Percentiles rank a stretch among this genome's conserved stretches.
These are phyloP conservation scores for Cariama cristata DNA, from an alignment of 2,113 vertebrate species.

Conservation along the genomic window DNA sequence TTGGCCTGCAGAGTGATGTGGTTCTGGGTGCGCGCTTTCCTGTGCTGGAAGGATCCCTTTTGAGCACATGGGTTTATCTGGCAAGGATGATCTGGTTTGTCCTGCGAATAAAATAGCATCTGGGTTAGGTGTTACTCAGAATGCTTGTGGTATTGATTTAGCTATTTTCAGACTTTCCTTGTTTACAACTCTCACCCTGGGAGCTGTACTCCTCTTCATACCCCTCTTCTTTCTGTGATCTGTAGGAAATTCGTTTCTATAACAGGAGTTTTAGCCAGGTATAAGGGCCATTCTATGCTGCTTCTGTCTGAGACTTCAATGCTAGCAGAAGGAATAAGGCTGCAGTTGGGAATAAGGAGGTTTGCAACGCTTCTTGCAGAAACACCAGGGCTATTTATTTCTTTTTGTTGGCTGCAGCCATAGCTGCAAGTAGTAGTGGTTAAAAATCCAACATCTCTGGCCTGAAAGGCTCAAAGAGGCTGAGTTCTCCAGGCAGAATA, in stretches of 20 bases:
- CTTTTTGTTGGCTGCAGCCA: background rate
- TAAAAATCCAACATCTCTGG: background rate
- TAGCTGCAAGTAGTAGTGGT: background rate
- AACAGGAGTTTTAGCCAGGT: background rate
- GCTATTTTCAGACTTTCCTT: constrained; percentile 37
- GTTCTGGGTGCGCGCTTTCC: background rate
- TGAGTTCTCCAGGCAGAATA: background rate
- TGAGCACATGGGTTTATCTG: constrained; percentile 1
- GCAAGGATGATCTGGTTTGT: constrained; percentile 12
- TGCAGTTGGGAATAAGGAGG: background rate
- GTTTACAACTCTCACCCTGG: background rate
- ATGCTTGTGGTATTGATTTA: constrained; percentile 11
- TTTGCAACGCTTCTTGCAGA: background rate
- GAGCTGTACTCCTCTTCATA: background rate
- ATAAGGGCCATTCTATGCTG: background rate
- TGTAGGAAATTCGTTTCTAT: background rate
- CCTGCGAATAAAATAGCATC: constrained; percentile 24
- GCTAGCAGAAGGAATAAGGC: background rate
- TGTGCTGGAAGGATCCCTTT: background rate
- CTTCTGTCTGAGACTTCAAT: background rate
- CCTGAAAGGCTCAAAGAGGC: background rate
- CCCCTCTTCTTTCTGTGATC: background rate
- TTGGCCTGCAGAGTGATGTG: background rate
- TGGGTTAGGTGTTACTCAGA: constrained; percentile 32
- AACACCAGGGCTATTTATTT: background rate